phyloP scores from a whole-genome alignment of 2,888 invertebrate species.

The Adela reaumurella region DNA sequence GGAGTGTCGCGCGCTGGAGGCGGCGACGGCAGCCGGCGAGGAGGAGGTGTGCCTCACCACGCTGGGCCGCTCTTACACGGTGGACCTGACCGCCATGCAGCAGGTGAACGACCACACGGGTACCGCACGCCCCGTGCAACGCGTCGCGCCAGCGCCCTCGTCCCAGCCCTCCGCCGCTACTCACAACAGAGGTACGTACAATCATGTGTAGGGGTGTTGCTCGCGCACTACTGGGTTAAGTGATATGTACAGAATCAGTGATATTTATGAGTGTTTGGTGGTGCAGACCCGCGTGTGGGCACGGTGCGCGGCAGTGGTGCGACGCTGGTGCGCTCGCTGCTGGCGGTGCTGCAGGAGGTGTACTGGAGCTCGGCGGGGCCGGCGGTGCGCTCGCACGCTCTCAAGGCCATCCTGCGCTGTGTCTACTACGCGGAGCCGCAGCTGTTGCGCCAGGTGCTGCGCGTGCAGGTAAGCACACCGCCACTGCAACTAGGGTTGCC shows the following conservation, averaged over 20 bases:
- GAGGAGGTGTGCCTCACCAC: conserved; percentile 93
- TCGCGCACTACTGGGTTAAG: too few species aligned
- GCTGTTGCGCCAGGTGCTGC: conserved; percentile 71
- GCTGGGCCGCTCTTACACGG: conserved; percentile 89
- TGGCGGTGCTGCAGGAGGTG: conserved; percentile 95
- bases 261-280: neutral
- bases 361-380: conserved; percentile 98
- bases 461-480: conserved; percentile 53
- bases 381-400: conserved; percentile 93
- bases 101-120: conserved; percentile 98
- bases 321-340: conserved; percentile 71
- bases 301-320: conserved; percentile 32
- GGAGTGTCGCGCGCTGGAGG: conserved; percentile 92
- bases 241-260: too few species aligned
- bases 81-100: conserved; percentile 96
- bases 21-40: conserved; percentile 89
- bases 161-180: conserved; percentile 15
- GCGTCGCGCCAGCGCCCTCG: conserved; percentile 57
- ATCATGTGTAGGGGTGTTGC: too few species aligned
- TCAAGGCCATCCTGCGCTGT: conserved; percentile 93
- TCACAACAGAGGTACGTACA: neutral
- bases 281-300: conserved; percentile 38
- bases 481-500: too few species aligned
- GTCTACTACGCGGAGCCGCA: conserved; percentile 91
- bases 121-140: conserved; percentile 87